Percentiles rank a stretch among this genome's conserved stretches.
phyloP scores from a whole-genome alignment of 2,113 vertebrate genomes.

The Clarias batrachus region DNA sequence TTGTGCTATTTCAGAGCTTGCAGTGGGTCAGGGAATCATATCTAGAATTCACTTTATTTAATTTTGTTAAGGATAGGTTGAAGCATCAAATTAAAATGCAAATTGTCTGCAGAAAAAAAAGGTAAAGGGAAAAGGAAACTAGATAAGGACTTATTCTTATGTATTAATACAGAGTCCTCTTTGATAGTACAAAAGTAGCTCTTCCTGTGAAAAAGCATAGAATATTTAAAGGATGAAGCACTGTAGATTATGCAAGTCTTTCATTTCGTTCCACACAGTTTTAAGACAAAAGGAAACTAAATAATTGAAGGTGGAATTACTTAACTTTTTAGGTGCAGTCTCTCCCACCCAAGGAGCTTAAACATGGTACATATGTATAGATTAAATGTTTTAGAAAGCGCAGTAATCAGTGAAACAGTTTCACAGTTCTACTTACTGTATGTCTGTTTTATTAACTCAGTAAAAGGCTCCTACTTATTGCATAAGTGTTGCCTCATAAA shows the following conservation, averaged over 20 bases:
- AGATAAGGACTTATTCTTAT: constrained; percentile 69
- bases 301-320: neutral
- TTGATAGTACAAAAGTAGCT: constrained; percentile 63
- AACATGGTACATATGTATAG: neutral
- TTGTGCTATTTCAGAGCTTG: constrained; percentile 50
- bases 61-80: constrained; percentile 77
- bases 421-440: neutral
- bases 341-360: neutral
- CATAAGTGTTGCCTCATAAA: constrained; percentile 23
- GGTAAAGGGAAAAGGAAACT: constrained; percentile 49
- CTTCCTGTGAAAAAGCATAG: constrained; percentile 61
- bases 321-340: constrained; percentile 32
- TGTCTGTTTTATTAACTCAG: constrained; percentile 1
- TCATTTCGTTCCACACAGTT: constrained; percentile 23
- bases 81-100: constrained; percentile 80
- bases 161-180: constrained; percentile 61
- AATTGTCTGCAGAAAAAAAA: constrained; percentile 70
- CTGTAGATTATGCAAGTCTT: constrained; percentile 19
- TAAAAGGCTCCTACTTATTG: constrained; percentile 15
- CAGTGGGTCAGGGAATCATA: constrained; percentile 66
- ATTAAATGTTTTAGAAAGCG: constrained; percentile 4
- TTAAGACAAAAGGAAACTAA: constrained; percentile 1
- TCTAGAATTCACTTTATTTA: constrained; percentile 68
- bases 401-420: constrained; percentile 2
- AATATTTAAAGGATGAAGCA: constrained; percentile 48